Evolutionary conservation across 2,113 vertebrate genomes (phyloP), one percentile per base, ranked within the genome.

Genomic region (Amphilophus citrinellus): DNA sequence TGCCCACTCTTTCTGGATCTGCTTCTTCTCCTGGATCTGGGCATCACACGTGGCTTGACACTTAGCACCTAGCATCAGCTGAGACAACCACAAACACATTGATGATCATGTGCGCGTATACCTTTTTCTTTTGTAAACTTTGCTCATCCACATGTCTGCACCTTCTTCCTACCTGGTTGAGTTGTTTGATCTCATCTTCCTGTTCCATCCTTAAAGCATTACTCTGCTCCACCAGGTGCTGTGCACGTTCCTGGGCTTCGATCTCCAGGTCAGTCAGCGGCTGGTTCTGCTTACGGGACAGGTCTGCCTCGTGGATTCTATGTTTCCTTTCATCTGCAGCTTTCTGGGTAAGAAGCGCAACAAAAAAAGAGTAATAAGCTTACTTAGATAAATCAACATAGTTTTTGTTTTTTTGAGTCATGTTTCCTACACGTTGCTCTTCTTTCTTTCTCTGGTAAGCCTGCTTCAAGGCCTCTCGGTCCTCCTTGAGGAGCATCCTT

Each of bases 21-120:
- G 92, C 84, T 86, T 88, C 94, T 96, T 99, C 93, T 99, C 98
- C 6, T 96, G 90, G 73, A 98, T 95, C 87, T 99, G 98, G 1
- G 92, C 87, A 3, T 98, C 97, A 0, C 96, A 94, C 42, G 97
- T 96, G 22, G 97, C 97, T n/a, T 98, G 97, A 89, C 97, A 98
- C 87, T 97, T 96, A 78, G 97, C 96, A 0, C 91, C 94, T 7
- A 96, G 93, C 88, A 99, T 96, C 84, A 97, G 77, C 97, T 98
- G 92, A 6, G 6, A 27, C 17, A 1, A 80, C 7, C 65, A 77
- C 56, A 63, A 22, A 77, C 20, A 56, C 2, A 39, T 63, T 63
- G 17, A 63, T 61, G 8, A 39, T 61, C 30, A 13, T 44, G 17
- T 20, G 37, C 5, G 3, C 32, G 27, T 3, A 14, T 24, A 14